phyloP scores from a whole-genome alignment of 2,113 vertebrate species.

The Chaenocephalus aceratus region DNA sequence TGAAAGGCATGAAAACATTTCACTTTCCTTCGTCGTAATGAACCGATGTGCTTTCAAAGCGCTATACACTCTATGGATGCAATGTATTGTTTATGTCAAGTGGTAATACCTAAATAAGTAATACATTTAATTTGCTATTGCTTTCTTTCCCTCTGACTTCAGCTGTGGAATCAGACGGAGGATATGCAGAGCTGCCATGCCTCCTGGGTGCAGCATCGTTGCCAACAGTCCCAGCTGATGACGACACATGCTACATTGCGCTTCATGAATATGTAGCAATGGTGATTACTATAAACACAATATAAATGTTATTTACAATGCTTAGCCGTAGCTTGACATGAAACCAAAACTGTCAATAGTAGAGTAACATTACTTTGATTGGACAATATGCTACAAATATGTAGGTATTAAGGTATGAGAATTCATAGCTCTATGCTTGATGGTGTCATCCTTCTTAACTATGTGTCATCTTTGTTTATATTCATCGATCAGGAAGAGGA shows the following conservation, averaged over 20 bases:
- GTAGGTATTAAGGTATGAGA: not conserved
- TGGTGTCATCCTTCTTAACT: not conserved
- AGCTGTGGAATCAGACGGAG: slow-evolving; percentile 45
- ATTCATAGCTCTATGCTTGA: not conserved
- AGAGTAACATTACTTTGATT: not conserved
- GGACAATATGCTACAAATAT: not conserved
- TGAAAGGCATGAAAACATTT: no score
- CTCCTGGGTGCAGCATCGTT: slow-evolving; percentile 21
- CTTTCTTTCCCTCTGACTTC: not conserved
- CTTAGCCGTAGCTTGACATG: not conserved
- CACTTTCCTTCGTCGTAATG: no score
- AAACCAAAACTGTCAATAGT: not conserved
- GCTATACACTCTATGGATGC: not conserved
- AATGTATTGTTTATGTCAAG: not conserved
- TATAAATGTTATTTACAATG: not conserved
- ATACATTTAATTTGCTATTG: not conserved
- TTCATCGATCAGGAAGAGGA: slow-evolving; percentile 84
- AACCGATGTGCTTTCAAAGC: not conserved
- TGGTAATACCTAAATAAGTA: not conserved
- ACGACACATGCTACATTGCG: slow-evolving; percentile 58
- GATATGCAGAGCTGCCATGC: slow-evolving; percentile 75
- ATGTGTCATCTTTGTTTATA: slow-evolving; percentile 35
- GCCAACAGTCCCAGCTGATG: slow-evolving; percentile 13
- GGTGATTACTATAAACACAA: slow-evolving; percentile 51
- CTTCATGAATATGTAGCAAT: slow-evolving; percentile 69